Evolutionary conservation across 2,113 vertebrate species (phyloP), one percentile per base, ranked within the genome.

Genomic region (Blennius ocellaris): DNA sequence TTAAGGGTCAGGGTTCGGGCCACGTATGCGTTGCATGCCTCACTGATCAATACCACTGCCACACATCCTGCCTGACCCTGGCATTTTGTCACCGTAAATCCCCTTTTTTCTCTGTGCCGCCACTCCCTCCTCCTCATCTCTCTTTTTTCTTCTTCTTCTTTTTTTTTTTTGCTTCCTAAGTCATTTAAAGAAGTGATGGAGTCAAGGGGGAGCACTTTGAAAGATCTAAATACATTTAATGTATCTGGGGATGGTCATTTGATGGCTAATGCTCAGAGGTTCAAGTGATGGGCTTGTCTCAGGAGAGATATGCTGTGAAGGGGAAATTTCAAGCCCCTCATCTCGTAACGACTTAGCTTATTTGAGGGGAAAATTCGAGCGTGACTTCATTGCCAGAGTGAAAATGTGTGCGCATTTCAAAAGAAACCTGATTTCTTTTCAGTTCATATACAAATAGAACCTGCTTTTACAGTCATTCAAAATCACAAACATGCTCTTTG

Each of bases 1-100:
- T 98, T 99, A 96, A 94, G 94, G 97, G 97, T 97, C 97, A 97
- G 93, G 95, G 97, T 94, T 95, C 95, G 63, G 90, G 93, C 94
- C 91, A 87, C 91, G 92, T 80, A 17, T 85, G 92, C 82, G 90
- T 91, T 91, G 93, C 93, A 93, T 92, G 94, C 88, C 86, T 90
- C 89, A 36, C 93, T 94, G 96, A 97, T 99, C 97, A 94, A 98
- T 98, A 96, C 90, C 61, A 5, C 80, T 38, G 82, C 87, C 83
- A 80, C 89, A 85, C 92, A 70, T 88, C 82, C 73, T 76, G 82
- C 86, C 90, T 94, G 96, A 95, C 94, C 92, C 92, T 73, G 70
- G 94, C 93, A 93, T 96, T 95, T 94, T 95, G 95, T 94, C 93
- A 92, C 93, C 91, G 85, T 96, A 96, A 96, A 96, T 96, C 92